Conservation (phyloP, 2,797 vertebrate species). For the Staurois parvus region DNA sequence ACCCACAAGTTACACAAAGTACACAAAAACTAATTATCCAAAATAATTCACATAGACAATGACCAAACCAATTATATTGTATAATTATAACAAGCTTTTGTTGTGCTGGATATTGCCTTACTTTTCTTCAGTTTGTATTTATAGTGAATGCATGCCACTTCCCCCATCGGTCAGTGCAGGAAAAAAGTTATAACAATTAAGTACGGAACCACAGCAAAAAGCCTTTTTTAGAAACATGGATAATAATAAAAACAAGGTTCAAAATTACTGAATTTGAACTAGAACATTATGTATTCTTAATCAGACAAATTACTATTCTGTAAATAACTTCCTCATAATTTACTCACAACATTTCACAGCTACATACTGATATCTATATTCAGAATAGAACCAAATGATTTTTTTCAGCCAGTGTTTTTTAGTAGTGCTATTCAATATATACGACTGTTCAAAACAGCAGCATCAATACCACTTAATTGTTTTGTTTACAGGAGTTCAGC, state of each 20-base stretch:
- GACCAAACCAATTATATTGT: too few species aligned
- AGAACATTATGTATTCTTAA: background rate
- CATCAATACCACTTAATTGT: slow-evolving; percentile 6
- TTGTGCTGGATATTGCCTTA: too few species aligned
- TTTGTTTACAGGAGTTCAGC: background rate
- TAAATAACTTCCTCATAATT: background rate
- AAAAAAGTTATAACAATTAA: too few species aligned
- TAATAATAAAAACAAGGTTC: background rate
- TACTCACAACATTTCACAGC: background rate
- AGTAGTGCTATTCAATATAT: background rate
- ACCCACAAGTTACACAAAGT: too few species aligned
- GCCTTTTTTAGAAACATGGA: background rate
- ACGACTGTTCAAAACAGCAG: background rate
- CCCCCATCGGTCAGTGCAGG: too few species aligned
- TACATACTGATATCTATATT: background rate
- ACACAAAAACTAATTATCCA: too few species aligned
- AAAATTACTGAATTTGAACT: background rate
- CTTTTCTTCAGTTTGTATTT: too few species aligned
- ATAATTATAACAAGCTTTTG: too few species aligned
- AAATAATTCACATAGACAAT: too few species aligned
- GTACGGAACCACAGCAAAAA: background rate
- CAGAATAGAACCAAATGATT: background rate
- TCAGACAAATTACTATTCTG: background rate
- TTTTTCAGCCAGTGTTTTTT: background rate
- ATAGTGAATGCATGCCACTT: too few species aligned